Base-by-base conservation (phyloP, 2,888 invertebrate species). In the Drosophila stalkeri region DNA sequence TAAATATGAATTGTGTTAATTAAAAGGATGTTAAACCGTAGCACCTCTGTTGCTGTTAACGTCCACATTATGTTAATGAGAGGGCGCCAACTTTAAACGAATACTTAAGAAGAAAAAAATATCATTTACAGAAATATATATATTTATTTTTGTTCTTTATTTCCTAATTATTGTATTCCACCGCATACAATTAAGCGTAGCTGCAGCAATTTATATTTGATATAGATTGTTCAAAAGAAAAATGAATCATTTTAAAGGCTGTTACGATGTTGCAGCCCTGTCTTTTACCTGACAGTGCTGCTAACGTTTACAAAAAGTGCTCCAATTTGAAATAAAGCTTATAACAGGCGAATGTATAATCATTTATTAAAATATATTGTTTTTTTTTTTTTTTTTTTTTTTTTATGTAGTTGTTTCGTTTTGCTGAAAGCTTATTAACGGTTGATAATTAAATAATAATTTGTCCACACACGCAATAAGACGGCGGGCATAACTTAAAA, bases 101-200 rank as follows among this genome's bases (percentile, higher is more conserved):
- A 49, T 27, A 8, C 27, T 27, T 31, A 1, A n/a, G 7, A 41
- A 46, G 12, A 57, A 51, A 41, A 61, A 44, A 57, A 51, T n/a
- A 84, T 85, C 80, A 82, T 77, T 82, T 82, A 80, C 74, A 85
- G 77, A 84, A 85, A 84, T 72, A 59, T 65, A 18, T 65, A 27
- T 27, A 27, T 27, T 68, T 64, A 1, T 14, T 12, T 46, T 23
- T 9, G 11, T 54, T 52, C 43, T 63, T 57, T 59, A 70, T 66
- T 27, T 1, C 27, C 31, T 70, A 59, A 11, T 59, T 56, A 41
- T 67, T 69, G 61, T 8, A 54, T 69, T 64, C 64, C 49, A n/a
- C 8, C 41, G 8, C 9, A n/a, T n/a, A n/a, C 8, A n/a, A n/a
- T 16, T 20, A 44, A n/a, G 7, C 8, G 20, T 5, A 14, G 12